Evolutionary conservation across 2,113 vertebrate genomes (phyloP).

Genomic region (Amblyornis subalaris): DNA sequence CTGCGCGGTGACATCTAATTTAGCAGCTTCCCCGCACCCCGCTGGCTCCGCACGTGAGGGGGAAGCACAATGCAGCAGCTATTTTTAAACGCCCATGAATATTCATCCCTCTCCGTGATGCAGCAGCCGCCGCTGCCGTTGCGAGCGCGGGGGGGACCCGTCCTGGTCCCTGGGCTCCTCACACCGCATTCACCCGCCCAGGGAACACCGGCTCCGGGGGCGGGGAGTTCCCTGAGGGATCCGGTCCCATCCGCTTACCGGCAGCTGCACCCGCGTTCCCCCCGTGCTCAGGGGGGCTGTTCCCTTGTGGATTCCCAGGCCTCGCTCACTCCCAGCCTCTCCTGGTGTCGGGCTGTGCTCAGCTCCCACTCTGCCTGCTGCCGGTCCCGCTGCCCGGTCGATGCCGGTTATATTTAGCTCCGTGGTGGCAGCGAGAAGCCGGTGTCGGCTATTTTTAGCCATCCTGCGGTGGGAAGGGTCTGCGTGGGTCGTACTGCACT

Average conservation of each 20-base stretch:
- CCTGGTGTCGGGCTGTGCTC: neutral
- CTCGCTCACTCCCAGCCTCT: neutral
- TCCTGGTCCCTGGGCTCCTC: neutral
- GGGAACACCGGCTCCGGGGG: neutral
- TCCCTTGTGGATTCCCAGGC: neutral
- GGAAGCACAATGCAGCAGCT: conserved; percentile 64
- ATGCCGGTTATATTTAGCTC: conserved; percentile 35
- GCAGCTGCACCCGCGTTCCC: neutral
- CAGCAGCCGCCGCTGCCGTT: conserved; percentile 1
- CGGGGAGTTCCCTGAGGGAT: neutral
- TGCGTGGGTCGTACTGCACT: neutral
- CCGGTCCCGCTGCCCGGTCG: neutral
- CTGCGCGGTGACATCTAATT: conserved; percentile 59
- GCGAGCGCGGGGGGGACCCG: neutral
- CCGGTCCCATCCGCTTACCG: neutral
- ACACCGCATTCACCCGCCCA: neutral
- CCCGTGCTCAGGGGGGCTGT: accelerated
- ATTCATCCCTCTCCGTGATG: conserved; percentile 50
- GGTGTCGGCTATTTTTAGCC: conserved; percentile 30
- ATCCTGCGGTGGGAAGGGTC: neutral
- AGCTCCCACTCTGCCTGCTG: neutral
- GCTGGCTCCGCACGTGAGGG: conserved; percentile 65
- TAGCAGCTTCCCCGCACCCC: conserved; percentile 64
- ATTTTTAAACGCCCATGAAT: conserved; percentile 64
- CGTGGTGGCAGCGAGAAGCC: neutral